Evolutionary conservation across 1,140 invertebrate genomes (phyloP).

Genomic region (Melitaea cinxia): DNA sequence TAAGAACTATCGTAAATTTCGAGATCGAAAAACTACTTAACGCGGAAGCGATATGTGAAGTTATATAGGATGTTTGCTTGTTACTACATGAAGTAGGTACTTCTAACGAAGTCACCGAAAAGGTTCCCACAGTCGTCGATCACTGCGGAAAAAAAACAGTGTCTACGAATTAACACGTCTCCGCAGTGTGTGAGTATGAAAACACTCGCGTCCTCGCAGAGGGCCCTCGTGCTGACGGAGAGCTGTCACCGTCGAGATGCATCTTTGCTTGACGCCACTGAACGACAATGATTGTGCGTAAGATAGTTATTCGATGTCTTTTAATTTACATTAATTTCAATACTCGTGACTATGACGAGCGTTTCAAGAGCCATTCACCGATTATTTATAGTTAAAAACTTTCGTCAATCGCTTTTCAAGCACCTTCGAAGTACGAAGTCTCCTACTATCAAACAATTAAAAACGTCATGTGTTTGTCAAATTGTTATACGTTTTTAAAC

Average conservation of each 20-base stretch:
- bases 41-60: conserved; percentile 68
- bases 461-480: conserved; percentile 20
- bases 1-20: conserved; percentile 68
- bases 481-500: not conserved
- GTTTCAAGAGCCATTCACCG: conserved; percentile 51
- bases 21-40: conserved; percentile 64
- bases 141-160: conserved; percentile 75
- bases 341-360: conserved; percentile 44
- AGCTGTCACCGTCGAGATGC: conserved; percentile 58
- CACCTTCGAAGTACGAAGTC: conserved; percentile 21
- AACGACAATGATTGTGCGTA: conserved; percentile 52
- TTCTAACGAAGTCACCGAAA: conserved; percentile 74
- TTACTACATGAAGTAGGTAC: conserved; percentile 68
- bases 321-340: conserved; percentile 78
- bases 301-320: conserved; percentile 68
- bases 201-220: conserved; percentile 70
- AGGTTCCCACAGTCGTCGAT: conserved; percentile 80
- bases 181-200: conserved; percentile 75
- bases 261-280: conserved; percentile 49
- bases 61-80: conserved; percentile 72
- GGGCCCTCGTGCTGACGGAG: conserved; percentile 73
- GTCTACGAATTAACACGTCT: conserved; percentile 81
- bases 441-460: conserved; percentile 35
- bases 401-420: conserved; percentile 45
- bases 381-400: conserved; percentile 50